A percentile compares a stretch with the other conserved stretches of the same genome.
phyloP scores from a whole-genome alignment of 2,888 invertebrate species.

The Habrosyne pyritoides region DNA sequence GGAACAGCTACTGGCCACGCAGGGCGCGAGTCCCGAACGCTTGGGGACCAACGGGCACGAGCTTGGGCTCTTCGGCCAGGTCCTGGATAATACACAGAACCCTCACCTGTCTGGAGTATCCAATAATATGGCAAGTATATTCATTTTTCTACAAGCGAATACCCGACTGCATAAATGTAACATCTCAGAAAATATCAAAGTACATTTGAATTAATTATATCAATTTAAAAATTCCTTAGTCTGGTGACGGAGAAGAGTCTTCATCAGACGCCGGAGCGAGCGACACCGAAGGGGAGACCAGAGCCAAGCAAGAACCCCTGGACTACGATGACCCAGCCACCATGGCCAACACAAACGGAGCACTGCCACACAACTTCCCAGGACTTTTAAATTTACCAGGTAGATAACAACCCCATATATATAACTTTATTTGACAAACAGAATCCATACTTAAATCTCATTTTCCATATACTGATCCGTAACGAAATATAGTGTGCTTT shows the following conservation, averaged over 20 bases:
- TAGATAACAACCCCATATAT: constrained; percentile 41
- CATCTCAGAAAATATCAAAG: no score
- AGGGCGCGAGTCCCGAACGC: constrained; percentile 83
- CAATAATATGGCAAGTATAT: constrained; percentile 79
- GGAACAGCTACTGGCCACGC: constrained; percentile 71
- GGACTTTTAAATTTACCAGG: constrained; percentile 92
- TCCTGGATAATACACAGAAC: constrained; percentile 89
- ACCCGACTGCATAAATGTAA: no score
- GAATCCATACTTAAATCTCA: no score
- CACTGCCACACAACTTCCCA: constrained; percentile 89
- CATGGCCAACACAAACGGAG: constrained; percentile 85
- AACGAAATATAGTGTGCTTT: no score
- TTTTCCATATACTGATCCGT: no score
- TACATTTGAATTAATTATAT: background rate
- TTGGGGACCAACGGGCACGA: constrained; percentile 86
- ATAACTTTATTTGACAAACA: no score
- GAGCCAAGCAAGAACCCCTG: constrained; percentile 89
- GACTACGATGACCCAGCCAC: constrained; percentile 88
- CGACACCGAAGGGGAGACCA: constrained; percentile 85
- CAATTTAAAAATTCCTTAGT: constrained; percentile 34
- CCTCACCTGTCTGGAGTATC: constrained; percentile 81
- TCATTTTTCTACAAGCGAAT: no score
- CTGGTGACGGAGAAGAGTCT: constrained; percentile 90
- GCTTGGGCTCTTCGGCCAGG: constrained; percentile 89
- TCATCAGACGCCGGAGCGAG: constrained; percentile 93